Percentiles rank a stretch among this genome's conserved stretches.
Conservation (phyloP, 2,113 vertebrate genomes). For the Arvicanthis niloticus region DNA sequence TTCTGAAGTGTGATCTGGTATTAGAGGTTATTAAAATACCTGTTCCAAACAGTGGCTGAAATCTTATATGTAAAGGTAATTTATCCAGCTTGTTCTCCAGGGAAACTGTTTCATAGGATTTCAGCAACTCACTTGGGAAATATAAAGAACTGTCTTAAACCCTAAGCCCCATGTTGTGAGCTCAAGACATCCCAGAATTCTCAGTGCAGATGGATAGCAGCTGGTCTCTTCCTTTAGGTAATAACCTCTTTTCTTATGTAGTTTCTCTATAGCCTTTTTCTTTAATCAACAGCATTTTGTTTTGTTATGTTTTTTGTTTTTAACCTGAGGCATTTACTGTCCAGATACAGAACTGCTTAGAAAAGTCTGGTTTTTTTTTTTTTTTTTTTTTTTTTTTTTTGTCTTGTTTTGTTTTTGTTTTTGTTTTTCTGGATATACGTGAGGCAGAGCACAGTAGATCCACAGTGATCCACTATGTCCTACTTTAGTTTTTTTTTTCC, state of each 20-base stretch:
- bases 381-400: not conserved
- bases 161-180: not conserved
- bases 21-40: slow-evolving; percentile 56
- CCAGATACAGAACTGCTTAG: slow-evolving; percentile 36
- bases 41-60: slow-evolving; percentile 35
- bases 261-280: slow-evolving; percentile 41
- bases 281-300: slow-evolving; percentile 32
- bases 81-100: slow-evolving; percentile 25
- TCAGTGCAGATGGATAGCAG: slow-evolving; percentile 36
- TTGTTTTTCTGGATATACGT: not conserved
- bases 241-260: slow-evolving; percentile 54
- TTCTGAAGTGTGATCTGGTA: not conserved
- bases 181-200: not conserved
- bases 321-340: slow-evolving; percentile 51
- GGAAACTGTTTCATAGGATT: slow-evolving; percentile 39
- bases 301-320: slow-evolving; percentile 68
- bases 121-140: not conserved
- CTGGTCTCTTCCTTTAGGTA: slow-evolving; percentile 26
- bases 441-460: not conserved
- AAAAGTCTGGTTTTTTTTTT: not conserved
- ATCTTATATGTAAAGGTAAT: slow-evolving; percentile 38
- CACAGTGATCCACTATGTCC: not conserved
- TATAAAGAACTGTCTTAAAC: slow-evolving; percentile 5
- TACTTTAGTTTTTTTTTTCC: not conserved
- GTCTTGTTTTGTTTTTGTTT: too few species aligned